Percentiles rank a stretch among this genome's conserved stretches.
phyloP scores from a whole-genome alignment of 2,113 vertebrate species.

The Coturnix japonica region DNA sequence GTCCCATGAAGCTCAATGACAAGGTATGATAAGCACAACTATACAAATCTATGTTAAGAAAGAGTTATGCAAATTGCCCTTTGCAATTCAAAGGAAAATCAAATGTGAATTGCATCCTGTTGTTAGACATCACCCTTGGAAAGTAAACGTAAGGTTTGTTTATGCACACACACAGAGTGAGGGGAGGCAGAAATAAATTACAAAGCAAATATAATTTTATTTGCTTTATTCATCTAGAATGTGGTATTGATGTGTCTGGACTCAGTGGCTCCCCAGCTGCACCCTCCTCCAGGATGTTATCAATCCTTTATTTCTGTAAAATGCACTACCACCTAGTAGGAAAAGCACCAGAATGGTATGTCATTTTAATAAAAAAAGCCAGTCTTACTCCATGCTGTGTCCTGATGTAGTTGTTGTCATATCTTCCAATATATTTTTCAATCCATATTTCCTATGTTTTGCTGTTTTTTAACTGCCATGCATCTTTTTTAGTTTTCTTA shows the following conservation, averaged over 20 bases:
- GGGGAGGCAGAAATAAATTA: conserved; percentile 45
- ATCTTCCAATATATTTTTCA: neutral
- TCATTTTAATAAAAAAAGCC: conserved; percentile 19
- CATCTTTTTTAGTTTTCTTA: conserved; percentile 17
- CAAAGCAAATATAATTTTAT: conserved; percentile 53
- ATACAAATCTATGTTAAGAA: neutral
- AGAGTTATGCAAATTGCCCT: neutral
- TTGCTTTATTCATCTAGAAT: conserved; percentile 62
- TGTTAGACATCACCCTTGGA: neutral
- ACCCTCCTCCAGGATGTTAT: conserved; percentile 18
- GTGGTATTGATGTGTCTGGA: conserved; percentile 33
- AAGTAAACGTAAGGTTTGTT: conserved; percentile 22
- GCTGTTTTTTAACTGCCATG: neutral
- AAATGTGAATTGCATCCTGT: conserved; percentile 1
- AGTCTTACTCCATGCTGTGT: neutral
- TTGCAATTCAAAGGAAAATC: conserved; percentile 8
- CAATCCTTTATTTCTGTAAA: conserved; percentile 27
- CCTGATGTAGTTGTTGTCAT: neutral
- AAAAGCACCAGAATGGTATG: neutral
- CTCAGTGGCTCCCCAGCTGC: conserved; percentile 29
- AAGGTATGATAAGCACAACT: neutral
- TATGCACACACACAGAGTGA: neutral
- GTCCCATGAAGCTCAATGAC: neutral
- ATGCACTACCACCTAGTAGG: neutral
- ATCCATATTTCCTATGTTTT: neutral